These are phyloP conservation scores for Ancistrus triradiatus DNA, from an alignment of 2,113 vertebrate genomes.

Conservation along the genomic window DNA sequence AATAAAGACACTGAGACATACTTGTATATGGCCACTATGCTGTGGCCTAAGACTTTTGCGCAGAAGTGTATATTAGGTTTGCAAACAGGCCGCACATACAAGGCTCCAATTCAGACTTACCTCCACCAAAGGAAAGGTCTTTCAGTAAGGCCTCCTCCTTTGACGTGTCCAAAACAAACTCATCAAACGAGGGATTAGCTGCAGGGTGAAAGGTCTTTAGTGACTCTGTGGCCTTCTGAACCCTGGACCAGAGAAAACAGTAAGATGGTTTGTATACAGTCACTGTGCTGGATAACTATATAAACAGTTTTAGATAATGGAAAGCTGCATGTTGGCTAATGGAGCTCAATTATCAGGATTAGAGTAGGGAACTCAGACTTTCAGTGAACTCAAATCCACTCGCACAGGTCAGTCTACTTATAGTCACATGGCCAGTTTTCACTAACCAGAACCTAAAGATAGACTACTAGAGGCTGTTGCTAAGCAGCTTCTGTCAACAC, in stretches of 20 bases:
- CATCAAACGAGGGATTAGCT: slow-evolving; percentile 85
- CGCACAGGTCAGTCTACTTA: slow-evolving; percentile 29
- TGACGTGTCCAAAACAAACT: slow-evolving; percentile 81
- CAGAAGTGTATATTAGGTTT: too few relatives aligned
- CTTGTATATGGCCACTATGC: too few relatives aligned
- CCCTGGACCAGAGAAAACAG: slow-evolving; percentile 62
- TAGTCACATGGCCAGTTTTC: slow-evolving; percentile 34
- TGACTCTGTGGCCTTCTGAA: slow-evolving; percentile 91
- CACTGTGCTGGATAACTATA: background rate
- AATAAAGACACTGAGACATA: too few relatives aligned
- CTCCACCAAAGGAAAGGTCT: slow-evolving; percentile 82
- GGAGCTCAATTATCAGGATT: slow-evolving; percentile 61
- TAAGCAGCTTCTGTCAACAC: slow-evolving; percentile 2
- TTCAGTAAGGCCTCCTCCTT: slow-evolving; percentile 81
- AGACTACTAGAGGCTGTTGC: slow-evolving; percentile 13
- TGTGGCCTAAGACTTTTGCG: too few relatives aligned
- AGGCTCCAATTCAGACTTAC: slow-evolving; percentile 63
- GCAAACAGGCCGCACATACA: too few relatives aligned
- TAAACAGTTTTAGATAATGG: background rate
- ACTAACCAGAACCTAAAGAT: background rate
- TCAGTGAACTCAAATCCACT: slow-evolving; percentile 27
- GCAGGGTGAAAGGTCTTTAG: slow-evolving; percentile 86
- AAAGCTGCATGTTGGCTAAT: slow-evolving; percentile 53
- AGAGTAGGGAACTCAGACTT: slow-evolving; percentile 15
- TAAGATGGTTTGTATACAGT: too few relatives aligned